Conservation (phyloP, 2,888 invertebrate species). For the Lingula anatina region DNA sequence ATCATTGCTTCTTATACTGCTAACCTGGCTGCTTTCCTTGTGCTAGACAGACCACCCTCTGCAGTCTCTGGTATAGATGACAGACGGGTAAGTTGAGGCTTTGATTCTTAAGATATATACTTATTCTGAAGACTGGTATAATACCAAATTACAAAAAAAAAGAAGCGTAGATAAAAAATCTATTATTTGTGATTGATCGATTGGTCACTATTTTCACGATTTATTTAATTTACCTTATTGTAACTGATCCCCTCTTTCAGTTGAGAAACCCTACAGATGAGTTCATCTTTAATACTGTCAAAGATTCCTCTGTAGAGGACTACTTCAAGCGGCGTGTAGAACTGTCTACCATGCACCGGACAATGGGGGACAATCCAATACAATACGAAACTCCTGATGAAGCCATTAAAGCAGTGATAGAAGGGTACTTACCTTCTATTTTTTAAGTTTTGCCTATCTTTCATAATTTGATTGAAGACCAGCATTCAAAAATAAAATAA, state of each 20-base stretch:
- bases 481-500: neutral
- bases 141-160: no score
- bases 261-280: conserved; percentile 98
- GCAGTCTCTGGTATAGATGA: conserved; percentile 98
- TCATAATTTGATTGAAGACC: no score
- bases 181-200: no score
- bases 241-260: no score
- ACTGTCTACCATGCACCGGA: conserved; percentile 96
- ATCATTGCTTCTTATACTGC: conserved; percentile 99
- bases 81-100: conserved; percentile 69
- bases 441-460: no score
- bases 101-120: neutral
- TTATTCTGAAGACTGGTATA: no score
- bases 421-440: no score
- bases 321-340: conserved; percentile 98
- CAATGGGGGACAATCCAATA: conserved; percentile 83
- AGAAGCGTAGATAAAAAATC: no score
- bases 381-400: conserved; percentile 94
- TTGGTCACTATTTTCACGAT: no score
- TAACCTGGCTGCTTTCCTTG: conserved; percentile 97
- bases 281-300: conserved; percentile 95
- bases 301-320: conserved; percentile 97
- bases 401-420: conserved; percentile 75
- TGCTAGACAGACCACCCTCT: conserved; percentile 95
- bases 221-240: no score